Evolutionary conservation across 2,113 vertebrate species (phyloP).

Genomic region (Arvicanthis niloticus): DNA sequence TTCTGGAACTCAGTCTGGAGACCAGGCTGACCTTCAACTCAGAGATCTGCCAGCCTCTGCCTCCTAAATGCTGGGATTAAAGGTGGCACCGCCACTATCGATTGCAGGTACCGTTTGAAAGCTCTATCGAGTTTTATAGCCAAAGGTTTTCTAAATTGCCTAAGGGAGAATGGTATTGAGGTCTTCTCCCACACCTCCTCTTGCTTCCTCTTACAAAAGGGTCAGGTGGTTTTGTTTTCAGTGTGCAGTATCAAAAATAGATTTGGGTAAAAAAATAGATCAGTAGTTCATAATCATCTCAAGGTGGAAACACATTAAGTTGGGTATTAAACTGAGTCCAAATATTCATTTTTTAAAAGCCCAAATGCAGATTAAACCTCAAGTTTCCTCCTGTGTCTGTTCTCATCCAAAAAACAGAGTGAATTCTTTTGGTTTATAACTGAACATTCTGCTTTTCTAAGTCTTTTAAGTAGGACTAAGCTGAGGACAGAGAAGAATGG

Average conservation of each 20-base stretch:
- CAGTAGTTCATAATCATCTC: slow-evolving; percentile 13
- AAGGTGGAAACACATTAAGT: slow-evolving; percentile 23
- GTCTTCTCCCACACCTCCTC: neutral
- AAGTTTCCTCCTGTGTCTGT: neutral
- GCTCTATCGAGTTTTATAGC: neutral
- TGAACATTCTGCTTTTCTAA: slow-evolving; percentile 24
- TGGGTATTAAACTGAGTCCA: neutral
- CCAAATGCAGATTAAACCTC: slow-evolving; percentile 13
- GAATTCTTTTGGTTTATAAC: slow-evolving; percentile 39
- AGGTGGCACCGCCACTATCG: neutral
- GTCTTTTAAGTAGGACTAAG: slow-evolving; percentile 20
- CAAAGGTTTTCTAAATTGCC: neutral
- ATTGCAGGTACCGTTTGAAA: neutral
- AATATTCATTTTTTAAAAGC: slow-evolving; percentile 19
- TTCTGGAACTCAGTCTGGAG: neutral
- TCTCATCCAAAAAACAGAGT: neutral
- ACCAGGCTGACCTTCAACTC: neutral
- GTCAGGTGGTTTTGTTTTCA: slow-evolving; percentile 56
- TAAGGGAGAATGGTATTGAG: neutral
- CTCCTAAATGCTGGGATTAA: neutral
- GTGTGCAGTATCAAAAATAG: slow-evolving; percentile 29
- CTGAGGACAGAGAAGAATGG: neutral
- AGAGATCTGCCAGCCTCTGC: neutral
- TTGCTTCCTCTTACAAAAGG: slow-evolving; percentile 36
- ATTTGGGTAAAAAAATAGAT: slow-evolving; percentile 5